Evolutionary conservation across 2,888 invertebrate species (phyloP).

Genomic region (Macropis europaea): DNA sequence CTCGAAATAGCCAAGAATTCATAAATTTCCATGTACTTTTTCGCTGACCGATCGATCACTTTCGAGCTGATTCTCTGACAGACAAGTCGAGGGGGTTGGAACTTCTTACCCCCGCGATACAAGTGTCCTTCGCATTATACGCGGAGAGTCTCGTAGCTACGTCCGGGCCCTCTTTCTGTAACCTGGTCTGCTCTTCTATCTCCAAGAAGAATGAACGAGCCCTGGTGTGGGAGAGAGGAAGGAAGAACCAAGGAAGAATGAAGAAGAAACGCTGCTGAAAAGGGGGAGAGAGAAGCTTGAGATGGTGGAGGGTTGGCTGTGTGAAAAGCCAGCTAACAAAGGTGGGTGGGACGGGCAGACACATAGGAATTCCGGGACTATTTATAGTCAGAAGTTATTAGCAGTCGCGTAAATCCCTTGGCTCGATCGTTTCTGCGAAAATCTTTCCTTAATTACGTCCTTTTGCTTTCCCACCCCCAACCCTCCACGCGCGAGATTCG

Average conservation of each 20-base stretch:
- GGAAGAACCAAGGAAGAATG: constrained; percentile 1
- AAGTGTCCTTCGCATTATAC: constrained; percentile 50
- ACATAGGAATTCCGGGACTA: constrained; percentile 44
- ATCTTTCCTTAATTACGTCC: constrained; percentile 22
- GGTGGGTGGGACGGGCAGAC: constrained; percentile 42
- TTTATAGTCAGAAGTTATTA: constrained; percentile 50
- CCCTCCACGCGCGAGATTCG: background rate
- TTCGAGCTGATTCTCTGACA: constrained; percentile 28
- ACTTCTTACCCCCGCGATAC: background rate
- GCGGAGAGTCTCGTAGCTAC: constrained; percentile 34
- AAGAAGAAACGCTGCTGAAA: constrained; percentile 1
- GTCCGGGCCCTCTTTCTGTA: constrained; percentile 30
- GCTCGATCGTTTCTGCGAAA: constrained; percentile 20
- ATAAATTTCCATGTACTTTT: background rate
- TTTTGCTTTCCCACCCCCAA: background rate
- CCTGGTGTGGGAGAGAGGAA: background rate
- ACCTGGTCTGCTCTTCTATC: constrained; percentile 29
- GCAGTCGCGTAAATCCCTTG: constrained; percentile 31
- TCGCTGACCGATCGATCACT: constrained; percentile 14
- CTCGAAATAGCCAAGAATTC: background rate
- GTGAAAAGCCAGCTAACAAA: constrained; percentile 52
- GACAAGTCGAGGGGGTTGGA: background rate
- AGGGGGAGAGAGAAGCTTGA: background rate
- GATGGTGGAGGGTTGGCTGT: constrained; percentile 29
- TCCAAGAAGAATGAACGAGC: constrained; percentile 29